Base-by-base conservation (phyloP, 2,113 vertebrate species). In the Eolophus roseicapilla region DNA sequence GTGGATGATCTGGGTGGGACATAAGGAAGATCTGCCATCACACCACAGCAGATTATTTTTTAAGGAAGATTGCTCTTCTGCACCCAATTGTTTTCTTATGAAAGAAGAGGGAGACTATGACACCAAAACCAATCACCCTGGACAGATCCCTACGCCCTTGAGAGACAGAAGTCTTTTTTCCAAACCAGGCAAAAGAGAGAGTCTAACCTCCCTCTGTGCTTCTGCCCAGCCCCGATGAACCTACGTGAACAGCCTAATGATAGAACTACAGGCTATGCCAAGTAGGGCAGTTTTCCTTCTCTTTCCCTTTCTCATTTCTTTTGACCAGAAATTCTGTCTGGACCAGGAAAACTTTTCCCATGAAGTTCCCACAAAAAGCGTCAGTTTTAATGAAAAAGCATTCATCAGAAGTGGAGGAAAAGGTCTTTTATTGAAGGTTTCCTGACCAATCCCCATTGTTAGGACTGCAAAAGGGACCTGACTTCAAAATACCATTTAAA, bases 321-420 rank as follows among this genome's bases (percentile, higher is more conserved):
- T 93, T 83, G 64, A 90, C 24, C 63, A 83, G 41, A 92, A 94
- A 96, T 87, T 87, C 87, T 86, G 39, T 69, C 85, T 95, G 74
- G 74, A 79, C 33, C 1, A 1, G 57, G 41, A 49, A 92, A 95
- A 82, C 43, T 64, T 95, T 88, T 95, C 91, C 86, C 94, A 92
- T 90, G 76, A 60, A 93, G 67, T 74, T 86, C 37, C 76, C 68
- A 92, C 76, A 94, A 94, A 94, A 96, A 92, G 73, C 76, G 67
- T 89, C 52, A 27, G 73, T 95, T 97, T 89, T 82, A 92, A 68
- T 79, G 92, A 96, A 75, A 11, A 84, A 92, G 39, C 80, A 92
- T 92, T 88, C 64, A 75, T 47, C 60, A 86, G 64, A 92, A 86
- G 43, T 28, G 13, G 18, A 91, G 83, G 23, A 83, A 90, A 86